phyloP scores from a whole-genome alignment of 2,797 vertebrate genomes.

The Phaenicophaeus curvirostris region DNA sequence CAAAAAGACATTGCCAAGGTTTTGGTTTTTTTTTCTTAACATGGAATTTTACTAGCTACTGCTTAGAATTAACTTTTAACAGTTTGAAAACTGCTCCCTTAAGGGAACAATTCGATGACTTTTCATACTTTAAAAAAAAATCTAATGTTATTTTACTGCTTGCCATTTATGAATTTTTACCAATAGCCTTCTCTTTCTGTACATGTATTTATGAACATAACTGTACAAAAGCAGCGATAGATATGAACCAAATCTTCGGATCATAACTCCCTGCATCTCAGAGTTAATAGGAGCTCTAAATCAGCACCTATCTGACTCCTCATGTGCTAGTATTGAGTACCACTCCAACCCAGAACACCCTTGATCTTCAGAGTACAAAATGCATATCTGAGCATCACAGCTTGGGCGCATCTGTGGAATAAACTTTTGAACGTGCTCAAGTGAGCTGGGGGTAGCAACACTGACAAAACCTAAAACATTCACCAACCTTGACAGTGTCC shows the following conservation, averaged over 20 bases:
- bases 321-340: constrained; percentile 15
- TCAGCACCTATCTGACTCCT: constrained; percentile 36
- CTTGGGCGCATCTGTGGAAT: neutral
- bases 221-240: constrained; percentile 55
- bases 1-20: constrained; percentile 74
- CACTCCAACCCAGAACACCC: constrained; percentile 8
- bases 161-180: neutral
- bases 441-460: neutral
- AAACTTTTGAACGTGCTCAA: neutral
- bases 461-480: constrained; percentile 32
- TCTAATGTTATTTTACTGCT: neutral
- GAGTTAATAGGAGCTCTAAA: constrained; percentile 40
- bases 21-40: constrained; percentile 5
- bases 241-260: constrained; percentile 50
- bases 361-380: constrained; percentile 24
- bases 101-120: constrained; percentile 5
- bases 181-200: neutral
- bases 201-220: constrained; percentile 19
- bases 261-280: neutral
- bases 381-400: neutral
- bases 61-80: constrained; percentile 15
- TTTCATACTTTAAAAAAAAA: constrained; percentile 4
- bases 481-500: constrained; percentile 68
- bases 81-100: constrained; percentile 20
- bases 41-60: constrained; percentile 15